Evolutionary conservation across 2,113 vertebrate species (phyloP).

Genomic region (Poicephalus meyeri): DNA sequence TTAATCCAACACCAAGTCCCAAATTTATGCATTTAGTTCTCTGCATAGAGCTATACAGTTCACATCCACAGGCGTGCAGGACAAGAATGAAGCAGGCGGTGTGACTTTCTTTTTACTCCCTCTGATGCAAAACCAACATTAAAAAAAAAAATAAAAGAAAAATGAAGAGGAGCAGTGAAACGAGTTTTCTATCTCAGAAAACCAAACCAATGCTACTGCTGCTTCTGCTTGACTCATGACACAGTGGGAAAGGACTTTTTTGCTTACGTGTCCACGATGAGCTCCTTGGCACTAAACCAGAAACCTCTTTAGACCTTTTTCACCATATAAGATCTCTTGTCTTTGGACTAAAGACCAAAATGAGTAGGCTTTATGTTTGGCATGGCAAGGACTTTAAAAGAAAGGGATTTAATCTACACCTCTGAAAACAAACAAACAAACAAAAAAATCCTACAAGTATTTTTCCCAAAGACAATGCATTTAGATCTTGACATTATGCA

Average conservation of each 20-base stretch:
- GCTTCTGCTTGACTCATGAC: not conserved
- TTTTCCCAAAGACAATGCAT: not conserved
- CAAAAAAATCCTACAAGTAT: not conserved
- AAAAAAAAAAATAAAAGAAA: not conserved
- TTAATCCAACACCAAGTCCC: not conserved
- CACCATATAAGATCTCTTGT: not conserved
- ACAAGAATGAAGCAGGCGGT: not conserved
- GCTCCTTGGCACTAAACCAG: not conserved
- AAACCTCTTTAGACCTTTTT: not conserved
- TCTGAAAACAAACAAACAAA: not conserved
- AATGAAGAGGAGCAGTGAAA: not conserved
- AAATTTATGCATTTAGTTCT: not conserved
- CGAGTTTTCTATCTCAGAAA: not conserved
- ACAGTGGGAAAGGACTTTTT: not conserved
- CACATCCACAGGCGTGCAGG: not conserved
- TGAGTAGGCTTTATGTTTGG: not conserved
- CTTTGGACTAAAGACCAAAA: not conserved
- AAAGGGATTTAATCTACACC: not conserved
- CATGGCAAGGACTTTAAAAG: not conserved
- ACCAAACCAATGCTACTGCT: not conserved
- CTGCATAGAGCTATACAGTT: not conserved
- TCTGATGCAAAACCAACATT: not conserved
- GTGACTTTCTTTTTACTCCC: not conserved
- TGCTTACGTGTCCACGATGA: not conserved
- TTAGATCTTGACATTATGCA: not conserved